Evolutionary conservation across 2,113 vertebrate genomes (phyloP).

Genomic region (Meleagris gallopavo): DNA sequence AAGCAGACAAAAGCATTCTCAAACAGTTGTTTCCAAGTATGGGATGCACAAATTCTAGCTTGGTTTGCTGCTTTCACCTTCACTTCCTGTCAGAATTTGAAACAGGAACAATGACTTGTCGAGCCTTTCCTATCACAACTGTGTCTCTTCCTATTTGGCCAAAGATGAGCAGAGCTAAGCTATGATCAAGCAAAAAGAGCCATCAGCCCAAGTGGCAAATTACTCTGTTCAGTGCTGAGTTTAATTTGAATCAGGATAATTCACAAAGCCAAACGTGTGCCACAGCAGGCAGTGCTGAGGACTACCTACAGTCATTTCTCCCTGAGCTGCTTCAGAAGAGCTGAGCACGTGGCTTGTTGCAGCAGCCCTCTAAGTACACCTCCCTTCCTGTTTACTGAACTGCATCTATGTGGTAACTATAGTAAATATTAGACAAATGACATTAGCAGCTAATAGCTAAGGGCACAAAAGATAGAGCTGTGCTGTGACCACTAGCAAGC

Average conservation of each 20-base stretch:
- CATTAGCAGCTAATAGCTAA: background rate
- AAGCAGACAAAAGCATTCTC: background rate
- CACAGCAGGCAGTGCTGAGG: background rate
- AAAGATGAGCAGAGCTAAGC: background rate
- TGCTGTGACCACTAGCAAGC: background rate
- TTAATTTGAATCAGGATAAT: background rate
- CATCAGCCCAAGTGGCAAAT: background rate
- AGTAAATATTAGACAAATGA: slow-evolving; percentile 11
- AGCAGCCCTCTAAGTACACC: slow-evolving; percentile 10
- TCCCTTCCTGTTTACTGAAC: slow-evolving; percentile 59
- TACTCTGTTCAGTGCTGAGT: background rate
- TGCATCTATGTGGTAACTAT: background rate
- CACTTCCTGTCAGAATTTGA: background rate
- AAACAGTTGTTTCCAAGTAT: background rate
- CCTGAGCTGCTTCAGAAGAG: background rate
- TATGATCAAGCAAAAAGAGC: background rate
- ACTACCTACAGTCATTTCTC: background rate
- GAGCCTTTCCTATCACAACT: background rate
- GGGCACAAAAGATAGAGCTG: background rate
- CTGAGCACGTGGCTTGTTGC: background rate
- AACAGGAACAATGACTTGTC: background rate
- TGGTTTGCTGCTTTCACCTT: background rate
- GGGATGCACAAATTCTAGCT: background rate
- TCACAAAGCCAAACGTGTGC: background rate
- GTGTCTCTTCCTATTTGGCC: background rate